These are phyloP conservation scores for Metalampra italica DNA, from an alignment of 2,888 invertebrate species.

Conservation along the genomic window DNA sequence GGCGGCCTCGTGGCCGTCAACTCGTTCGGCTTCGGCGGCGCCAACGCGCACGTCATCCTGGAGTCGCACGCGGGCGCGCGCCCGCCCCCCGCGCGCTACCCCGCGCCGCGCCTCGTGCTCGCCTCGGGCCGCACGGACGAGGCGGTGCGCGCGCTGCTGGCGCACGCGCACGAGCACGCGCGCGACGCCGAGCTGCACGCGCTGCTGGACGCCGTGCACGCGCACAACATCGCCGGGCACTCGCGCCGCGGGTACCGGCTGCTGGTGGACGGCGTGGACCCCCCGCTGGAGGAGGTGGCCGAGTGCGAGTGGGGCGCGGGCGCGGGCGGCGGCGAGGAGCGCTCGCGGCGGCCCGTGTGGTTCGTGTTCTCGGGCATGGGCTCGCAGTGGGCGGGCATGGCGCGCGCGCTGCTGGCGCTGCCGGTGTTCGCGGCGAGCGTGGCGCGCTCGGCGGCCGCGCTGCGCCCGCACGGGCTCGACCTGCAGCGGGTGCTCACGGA, in stretches of 20 bases:
- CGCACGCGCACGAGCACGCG: slow-evolving; percentile 78
- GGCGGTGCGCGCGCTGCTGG: slow-evolving; percentile 83
- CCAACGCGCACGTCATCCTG: slow-evolving; percentile 94
- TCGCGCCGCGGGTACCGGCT: slow-evolving; percentile 89
- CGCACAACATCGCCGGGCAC: slow-evolving; percentile 85
- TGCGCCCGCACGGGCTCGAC: slow-evolving; percentile 89
- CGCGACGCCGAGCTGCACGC: slow-evolving; percentile 87
- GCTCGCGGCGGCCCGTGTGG: slow-evolving; percentile 91
- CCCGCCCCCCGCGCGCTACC: slow-evolving; percentile 57
- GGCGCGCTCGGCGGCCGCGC: slow-evolving; percentile 84
- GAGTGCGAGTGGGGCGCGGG: slow-evolving; percentile 25
- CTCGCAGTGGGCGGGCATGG: slow-evolving; percentile 98
- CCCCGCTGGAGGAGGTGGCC: slow-evolving; percentile 24
- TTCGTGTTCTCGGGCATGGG: slow-evolving; percentile 99
- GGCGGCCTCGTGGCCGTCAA: slow-evolving; percentile 96
- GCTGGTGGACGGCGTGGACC: slow-evolving; percentile 74
- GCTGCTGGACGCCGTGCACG: slow-evolving; percentile 86
- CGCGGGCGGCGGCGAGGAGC: slow-evolving; percentile 69
- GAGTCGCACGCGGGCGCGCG: slow-evolving; percentile 84
- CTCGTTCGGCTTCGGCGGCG: slow-evolving; percentile 99
- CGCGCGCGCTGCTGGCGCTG: slow-evolving; percentile 88
- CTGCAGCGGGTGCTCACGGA: slow-evolving; percentile 88
- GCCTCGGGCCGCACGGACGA: slow-evolving; percentile 92
- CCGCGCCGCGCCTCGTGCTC: slow-evolving; percentile 75
- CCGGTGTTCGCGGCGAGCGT: slow-evolving; percentile 90